Percentiles rank a stretch among this genome's conserved stretches.
phyloP scores from a whole-genome alignment of 1,140 invertebrate genomes.

The roundworm (Caenorhabditis elegans) region DNA sequence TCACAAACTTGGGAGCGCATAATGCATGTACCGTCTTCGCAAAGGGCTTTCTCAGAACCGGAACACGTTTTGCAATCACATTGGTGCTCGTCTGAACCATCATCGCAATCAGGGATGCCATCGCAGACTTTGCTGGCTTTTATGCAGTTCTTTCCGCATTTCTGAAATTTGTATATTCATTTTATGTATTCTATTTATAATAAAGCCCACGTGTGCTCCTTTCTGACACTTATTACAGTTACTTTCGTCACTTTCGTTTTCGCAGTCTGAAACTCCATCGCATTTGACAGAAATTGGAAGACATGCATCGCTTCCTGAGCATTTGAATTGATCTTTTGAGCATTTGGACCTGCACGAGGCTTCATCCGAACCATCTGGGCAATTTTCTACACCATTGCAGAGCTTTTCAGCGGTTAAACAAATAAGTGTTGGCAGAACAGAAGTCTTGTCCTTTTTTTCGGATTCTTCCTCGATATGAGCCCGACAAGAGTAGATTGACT shows the following conservation, averaged over 20 bases:
- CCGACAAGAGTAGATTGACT: constrained; percentile 34
- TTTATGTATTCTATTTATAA: too few relatives aligned
- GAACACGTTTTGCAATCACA: constrained; percentile 41
- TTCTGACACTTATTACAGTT: constrained; percentile 21
- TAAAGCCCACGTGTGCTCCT: constrained; percentile 29
- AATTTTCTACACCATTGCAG: constrained; percentile 35
- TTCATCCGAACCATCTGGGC: constrained; percentile 35
- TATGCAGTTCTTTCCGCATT: constrained; percentile 41
- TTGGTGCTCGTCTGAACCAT: constrained; percentile 41
- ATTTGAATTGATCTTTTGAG: constrained; percentile 23
- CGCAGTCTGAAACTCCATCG: constrained; percentile 41
- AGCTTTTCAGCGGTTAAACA: constrained; percentile 9
- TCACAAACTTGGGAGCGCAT: constrained; percentile 32
- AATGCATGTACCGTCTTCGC: constrained; percentile 42
- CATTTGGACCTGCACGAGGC: constrained; percentile 12
- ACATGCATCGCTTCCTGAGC: neutral
- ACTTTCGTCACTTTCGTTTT: constrained; percentile 36
- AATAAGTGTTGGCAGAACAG: neutral
- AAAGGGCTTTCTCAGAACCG: constrained; percentile 23
- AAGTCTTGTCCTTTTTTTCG: neutral
- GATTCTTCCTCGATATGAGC: neutral
- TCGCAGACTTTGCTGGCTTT: constrained; percentile 41
- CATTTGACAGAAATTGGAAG: constrained; percentile 22
- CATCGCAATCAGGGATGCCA: constrained; percentile 36
- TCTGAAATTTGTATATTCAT: too few relatives aligned